Base-by-base conservation (phyloP, 2,797 vertebrate species). In the Sebastes dallii region DNA sequence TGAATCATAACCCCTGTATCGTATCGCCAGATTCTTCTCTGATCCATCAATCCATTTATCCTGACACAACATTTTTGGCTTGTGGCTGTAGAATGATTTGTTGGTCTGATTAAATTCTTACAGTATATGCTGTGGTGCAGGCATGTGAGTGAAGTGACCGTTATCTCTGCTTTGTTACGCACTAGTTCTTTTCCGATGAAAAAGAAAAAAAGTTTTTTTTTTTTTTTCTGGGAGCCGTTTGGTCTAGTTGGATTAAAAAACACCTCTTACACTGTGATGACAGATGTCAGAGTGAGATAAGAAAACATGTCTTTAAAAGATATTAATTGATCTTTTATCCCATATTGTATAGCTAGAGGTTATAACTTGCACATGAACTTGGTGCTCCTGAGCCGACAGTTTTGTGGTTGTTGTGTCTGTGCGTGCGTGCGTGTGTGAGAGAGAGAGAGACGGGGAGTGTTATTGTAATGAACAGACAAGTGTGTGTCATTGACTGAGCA, bases 381-480 rank as follows among this genome's bases (percentile, higher is more conserved):
- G 10, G 14, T 82, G 76, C 59, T 56, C 73, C 30, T 69, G 20
- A n/a, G 9, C 8, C 3, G 42, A 14, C 72, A 16, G 2, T 66
- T 54, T 78, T 84, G 42, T 91, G 78, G 61, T 82, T 82, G 11
- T 14, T n/a, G 60, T 20, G 9, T 66, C 12, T 22, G 70, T 60
- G n/a, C 18, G 68, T 60, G 54, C 3, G 32, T 30, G 54, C 2
- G 32, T 25, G 56, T 14, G 62, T 4, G 60, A 69, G 77, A 56
- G 58, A 78, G 55, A 69, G 54, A 69, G 78, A 82, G 61, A 77
- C 50, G 39, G 66, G 73, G 80, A 80, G 77, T 69, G 75, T 80
- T 90, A 61, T 83, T 90, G 78, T 90, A 78, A 73, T 81, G 70
- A 86, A 69, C 36, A 80, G 52, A 88, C 71, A 90, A 71, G 72